phyloP scores from a whole-genome alignment of 2,888 invertebrate genomes.

The Abrostola triplasia region DNA sequence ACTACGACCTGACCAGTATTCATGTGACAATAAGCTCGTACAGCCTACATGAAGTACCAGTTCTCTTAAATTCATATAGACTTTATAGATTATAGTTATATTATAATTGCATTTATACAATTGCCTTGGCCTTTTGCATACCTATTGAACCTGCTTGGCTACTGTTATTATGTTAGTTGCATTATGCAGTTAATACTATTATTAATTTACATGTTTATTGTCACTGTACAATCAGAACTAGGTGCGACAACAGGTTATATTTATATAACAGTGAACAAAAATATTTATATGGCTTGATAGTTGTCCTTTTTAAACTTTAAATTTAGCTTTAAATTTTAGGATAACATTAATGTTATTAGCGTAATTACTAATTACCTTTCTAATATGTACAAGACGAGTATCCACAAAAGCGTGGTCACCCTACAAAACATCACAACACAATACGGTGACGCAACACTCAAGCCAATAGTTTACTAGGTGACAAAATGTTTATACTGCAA shows the following conservation, averaged over 20 bases:
- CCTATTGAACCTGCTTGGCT: conserved; percentile 13
- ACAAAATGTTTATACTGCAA: conserved; percentile 79
- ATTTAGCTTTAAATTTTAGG: too few relatives aligned
- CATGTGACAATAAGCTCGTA: too few relatives aligned
- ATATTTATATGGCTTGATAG: too few relatives aligned
- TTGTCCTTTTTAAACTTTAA: too few relatives aligned
- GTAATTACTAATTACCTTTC: too few relatives aligned
- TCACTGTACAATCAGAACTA: background rate
- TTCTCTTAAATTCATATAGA: background rate
- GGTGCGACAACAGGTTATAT: too few relatives aligned
- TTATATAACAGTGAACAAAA: too few relatives aligned
- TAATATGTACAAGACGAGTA: background rate
- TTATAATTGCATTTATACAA: conserved; percentile 2
- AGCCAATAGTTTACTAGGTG: conserved; percentile 80
- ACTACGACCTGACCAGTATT: too few relatives aligned
- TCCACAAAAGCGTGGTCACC: conserved; percentile 56
- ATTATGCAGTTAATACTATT: conserved; percentile 16
- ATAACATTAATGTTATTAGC: too few relatives aligned
- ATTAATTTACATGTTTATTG: conserved; percentile 14
- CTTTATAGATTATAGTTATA: background rate
- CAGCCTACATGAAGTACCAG: background rate
- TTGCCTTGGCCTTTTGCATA: background rate
- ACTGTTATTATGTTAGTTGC: background rate
- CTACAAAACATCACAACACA: conserved; percentile 69
- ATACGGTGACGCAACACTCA: conserved; percentile 77